Evolutionary conservation across 2,888 invertebrate species (phyloP).

Genomic region (Malthinus seriepunctatus): DNA sequence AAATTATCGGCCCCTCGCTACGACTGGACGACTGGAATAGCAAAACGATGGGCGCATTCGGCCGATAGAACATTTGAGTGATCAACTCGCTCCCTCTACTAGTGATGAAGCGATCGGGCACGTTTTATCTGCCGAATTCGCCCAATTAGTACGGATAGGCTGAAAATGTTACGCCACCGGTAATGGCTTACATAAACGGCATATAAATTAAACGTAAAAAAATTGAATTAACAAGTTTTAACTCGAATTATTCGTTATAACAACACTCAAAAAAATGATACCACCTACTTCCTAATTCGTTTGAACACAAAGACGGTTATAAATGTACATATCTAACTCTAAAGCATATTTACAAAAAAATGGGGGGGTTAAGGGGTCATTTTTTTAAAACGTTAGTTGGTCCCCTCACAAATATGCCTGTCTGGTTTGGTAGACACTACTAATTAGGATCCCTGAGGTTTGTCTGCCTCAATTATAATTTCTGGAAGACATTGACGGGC

Average conservation of each 20-base stretch:
- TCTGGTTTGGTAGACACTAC: slow-evolving; percentile 37
- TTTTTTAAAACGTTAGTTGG: slow-evolving; percentile 36
- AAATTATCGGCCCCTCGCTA: too few species aligned
- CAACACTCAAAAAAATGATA: slow-evolving; percentile 19
- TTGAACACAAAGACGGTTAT: slow-evolving; percentile 55
- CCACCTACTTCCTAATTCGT: slow-evolving; percentile 35
- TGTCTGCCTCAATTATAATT: slow-evolving; percentile 37
- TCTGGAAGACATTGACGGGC: slow-evolving; percentile 36
- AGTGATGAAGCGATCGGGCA: too few species aligned
- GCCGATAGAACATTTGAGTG: too few species aligned
- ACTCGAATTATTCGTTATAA: slow-evolving; percentile 13
- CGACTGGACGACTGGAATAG: too few species aligned
- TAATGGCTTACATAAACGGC: too few species aligned
- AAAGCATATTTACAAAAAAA: slow-evolving; percentile 40
- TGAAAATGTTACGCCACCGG: too few species aligned
- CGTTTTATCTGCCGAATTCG: too few species aligned
- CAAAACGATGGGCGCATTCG: too few species aligned
- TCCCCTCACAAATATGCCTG: slow-evolving; percentile 39
- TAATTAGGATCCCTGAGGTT: slow-evolving; percentile 44
- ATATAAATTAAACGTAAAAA: too few species aligned
- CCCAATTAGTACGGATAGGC: too few species aligned
- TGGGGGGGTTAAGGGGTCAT: neutral
- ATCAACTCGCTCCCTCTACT: too few species aligned
- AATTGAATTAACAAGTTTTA: neutral
- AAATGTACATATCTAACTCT: slow-evolving; percentile 39